Evolutionary conservation across 92 coral and sea anemone species (phyloP).

Genomic region (Epizoanthus scotinus): DNA sequence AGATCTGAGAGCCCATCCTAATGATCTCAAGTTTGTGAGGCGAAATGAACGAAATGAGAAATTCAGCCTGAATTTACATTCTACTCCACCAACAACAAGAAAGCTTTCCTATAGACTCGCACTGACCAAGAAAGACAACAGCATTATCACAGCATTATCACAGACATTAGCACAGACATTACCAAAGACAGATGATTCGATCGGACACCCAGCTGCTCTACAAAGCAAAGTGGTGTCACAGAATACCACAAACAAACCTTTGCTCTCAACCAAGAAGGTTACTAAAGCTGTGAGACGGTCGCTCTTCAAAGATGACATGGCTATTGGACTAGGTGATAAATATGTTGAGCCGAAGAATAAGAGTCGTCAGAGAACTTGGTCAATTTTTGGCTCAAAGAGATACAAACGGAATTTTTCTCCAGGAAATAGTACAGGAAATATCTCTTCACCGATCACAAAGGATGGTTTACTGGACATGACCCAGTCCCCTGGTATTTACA

Average conservation of each 20-base stretch:
- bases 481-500: conserved; percentile 6
- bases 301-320: conserved; percentile 82
- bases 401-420: conserved; percentile 42
- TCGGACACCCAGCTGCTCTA: not conserved
- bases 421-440: not conserved
- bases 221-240: not conserved
- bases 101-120: conserved; percentile 42
- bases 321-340: conserved; percentile 42
- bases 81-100: conserved; percentile 38
- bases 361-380: conserved; percentile 60
- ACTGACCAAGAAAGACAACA: conserved; percentile 30
- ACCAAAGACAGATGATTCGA: not conserved
- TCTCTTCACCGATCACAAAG: conserved; percentile 16
- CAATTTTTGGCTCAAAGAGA: conserved; percentile 72
- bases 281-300: conserved; percentile 47
- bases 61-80: conserved; percentile 26
- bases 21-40: conserved; percentile 77
- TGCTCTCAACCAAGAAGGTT: conserved; percentile 2
- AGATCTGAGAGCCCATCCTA: conserved; percentile 68
- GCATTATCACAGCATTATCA: not conserved
- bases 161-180: conserved; percentile 14
- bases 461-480: conserved; percentile 19
- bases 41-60: conserved; percentile 63
- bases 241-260: conserved; percentile 20
- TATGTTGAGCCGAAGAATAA: conserved; percentile 69